Evolutionary conservation across 2,888 invertebrate genomes (phyloP).

Genomic region (Drosophila conformis): DNA sequence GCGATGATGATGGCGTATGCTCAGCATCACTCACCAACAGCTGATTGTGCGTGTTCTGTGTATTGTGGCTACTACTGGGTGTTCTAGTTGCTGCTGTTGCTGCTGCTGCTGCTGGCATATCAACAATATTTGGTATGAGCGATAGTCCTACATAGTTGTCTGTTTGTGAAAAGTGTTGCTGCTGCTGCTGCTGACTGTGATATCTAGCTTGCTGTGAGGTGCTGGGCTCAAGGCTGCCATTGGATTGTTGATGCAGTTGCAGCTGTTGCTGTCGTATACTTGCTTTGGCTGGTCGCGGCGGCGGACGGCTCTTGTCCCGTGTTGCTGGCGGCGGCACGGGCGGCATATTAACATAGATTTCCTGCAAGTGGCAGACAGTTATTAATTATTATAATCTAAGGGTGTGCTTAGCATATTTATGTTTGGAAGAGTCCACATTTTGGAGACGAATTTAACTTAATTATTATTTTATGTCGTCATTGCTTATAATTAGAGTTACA

Average conservation of each 20-base stretch:
- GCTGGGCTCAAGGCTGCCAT: conserved; percentile 64
- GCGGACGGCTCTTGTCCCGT: conserved; percentile 74
- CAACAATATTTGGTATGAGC: conserved; percentile 73
- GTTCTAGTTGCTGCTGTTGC: conserved; percentile 45
- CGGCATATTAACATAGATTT: conserved; percentile 83
- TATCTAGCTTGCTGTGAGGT: conserved; percentile 77
- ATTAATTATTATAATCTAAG: background rate
- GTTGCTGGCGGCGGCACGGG: conserved; percentile 76
- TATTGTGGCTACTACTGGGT: conserved; percentile 61
- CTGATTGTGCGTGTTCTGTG: conserved; percentile 58
- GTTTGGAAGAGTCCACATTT: background rate
- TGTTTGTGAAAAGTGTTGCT: conserved; percentile 81
- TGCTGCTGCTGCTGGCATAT: conserved; percentile 56
- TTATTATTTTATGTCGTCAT: background rate
- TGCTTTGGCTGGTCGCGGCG: conserved; percentile 82
- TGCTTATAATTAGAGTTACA: background rate
- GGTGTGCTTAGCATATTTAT: background rate
- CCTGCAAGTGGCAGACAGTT: conserved; percentile 56
- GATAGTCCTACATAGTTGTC: conserved; percentile 82
- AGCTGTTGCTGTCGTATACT: conserved; percentile 68
- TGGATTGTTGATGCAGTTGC: conserved; percentile 44
- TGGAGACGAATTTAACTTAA: background rate
- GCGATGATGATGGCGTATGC: conserved; percentile 53
- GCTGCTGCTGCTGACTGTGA: conserved; percentile 66
- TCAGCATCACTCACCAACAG: conserved; percentile 79